Evolutionary conservation across 2,888 invertebrate genomes (phyloP), one percentile per base, ranked within the genome.

Genomic region (Achlya flavicornis): DNA sequence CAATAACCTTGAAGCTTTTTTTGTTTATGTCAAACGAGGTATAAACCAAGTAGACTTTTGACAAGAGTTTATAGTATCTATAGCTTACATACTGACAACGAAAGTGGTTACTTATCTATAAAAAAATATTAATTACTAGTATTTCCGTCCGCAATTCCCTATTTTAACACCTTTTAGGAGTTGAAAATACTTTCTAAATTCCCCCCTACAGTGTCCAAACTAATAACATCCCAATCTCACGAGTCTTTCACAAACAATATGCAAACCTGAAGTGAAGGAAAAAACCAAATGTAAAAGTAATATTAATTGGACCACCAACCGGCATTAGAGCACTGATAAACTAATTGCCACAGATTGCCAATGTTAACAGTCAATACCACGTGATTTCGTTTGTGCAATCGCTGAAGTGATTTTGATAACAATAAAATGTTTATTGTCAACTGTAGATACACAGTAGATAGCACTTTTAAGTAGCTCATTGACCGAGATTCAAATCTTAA

Each of bases 401-500:
- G 63, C 32, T 26, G 33, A 41, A 63, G 26, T 66, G 67, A 67
- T 68, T 43, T 66, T 73, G 71, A 73, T 73, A 71, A 67, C 59
- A 64, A 63, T 66, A 61, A 53, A 62, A 58, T 64, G 64, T 70
- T 68, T 65, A 64, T 71, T 69, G 70, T 73, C 57, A 58, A 59
- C 38, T 59, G 43, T 58, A 61, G 75, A 77, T 79, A 77, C 19
- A 53, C 53, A 10, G 53, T 62, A 62, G 59, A 33, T 57, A 63
- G 66, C 59, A 58, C 58, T 63, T 64, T 61, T 68, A 76, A 76
- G 78, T 79, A 74, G 74, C 68, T 77, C 76, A 73, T 81, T 83
- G 81, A 83, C 84, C 79, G 79, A 79, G 73, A 81, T 83, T 77
- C 66, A 62, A 41, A 38, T 8, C 38, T 38, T 38, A 65, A 38